These are phyloP conservation scores for Heliconius melpomene DNA, from an alignment of 1,140 invertebrate species.

Conservation along the genomic window DNA sequence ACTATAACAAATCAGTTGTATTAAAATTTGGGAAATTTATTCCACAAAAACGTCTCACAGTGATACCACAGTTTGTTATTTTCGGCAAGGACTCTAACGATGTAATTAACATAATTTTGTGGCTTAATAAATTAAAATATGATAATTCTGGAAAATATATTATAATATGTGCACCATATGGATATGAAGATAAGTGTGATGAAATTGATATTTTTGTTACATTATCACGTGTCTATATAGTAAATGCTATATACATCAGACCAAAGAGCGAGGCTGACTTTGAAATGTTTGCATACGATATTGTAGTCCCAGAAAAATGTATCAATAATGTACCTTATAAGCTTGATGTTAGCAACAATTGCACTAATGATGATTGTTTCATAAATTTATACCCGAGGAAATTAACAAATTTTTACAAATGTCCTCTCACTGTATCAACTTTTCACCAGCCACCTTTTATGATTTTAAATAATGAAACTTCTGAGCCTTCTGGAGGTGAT, in stretches of 20 bases:
- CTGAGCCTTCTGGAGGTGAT: slow-evolving; percentile 47
- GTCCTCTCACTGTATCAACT: slow-evolving; percentile 55
- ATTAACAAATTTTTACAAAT: slow-evolving; percentile 53
- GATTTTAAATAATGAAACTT: slow-evolving; percentile 49
- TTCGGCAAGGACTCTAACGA: slow-evolving; percentile 52
- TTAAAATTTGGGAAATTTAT: slow-evolving; percentile 51
- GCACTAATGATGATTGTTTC: slow-evolving; percentile 49
- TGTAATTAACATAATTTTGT: slow-evolving; percentile 48
- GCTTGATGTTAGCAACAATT: slow-evolving; percentile 40
- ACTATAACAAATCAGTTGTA: slow-evolving; percentile 50
- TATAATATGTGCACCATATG: slow-evolving; percentile 47
- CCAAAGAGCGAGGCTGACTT: slow-evolving; percentile 31
- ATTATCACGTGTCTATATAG: slow-evolving; percentile 41
- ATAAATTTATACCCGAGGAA: slow-evolving; percentile 49
- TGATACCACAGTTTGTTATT: slow-evolving; percentile 55
- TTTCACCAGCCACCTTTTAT: slow-evolving; percentile 64
- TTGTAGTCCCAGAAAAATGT: slow-evolving; percentile 51
- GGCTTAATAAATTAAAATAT: slow-evolving; percentile 46
- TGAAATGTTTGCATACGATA: slow-evolving; percentile 47
- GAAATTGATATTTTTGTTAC: slow-evolving; percentile 51
- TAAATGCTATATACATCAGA: slow-evolving; percentile 55
- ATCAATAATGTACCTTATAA: slow-evolving; percentile 41
- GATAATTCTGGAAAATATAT: slow-evolving; percentile 58
- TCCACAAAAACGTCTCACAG: slow-evolving; percentile 24
- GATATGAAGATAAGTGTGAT: slow-evolving; percentile 47